Percentiles rank a stretch among this genome's conserved stretches.
Evolutionary conservation across 1,140 invertebrate species (phyloP).

Genomic region (Sarcophaga bullata): DNA sequence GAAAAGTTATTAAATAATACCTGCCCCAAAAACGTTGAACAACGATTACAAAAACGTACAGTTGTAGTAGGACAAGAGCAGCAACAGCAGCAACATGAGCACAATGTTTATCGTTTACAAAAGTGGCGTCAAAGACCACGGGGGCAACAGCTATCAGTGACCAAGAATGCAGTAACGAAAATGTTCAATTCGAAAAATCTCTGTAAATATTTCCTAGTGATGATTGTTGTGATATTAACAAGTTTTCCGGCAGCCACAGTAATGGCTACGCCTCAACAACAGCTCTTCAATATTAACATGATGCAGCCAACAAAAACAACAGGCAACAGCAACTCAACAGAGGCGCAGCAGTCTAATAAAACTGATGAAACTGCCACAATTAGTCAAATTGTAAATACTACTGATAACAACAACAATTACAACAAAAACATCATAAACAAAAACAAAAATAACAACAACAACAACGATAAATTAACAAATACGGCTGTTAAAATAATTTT

Average conservation of each 20-base stretch:
- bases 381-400: slow-evolving; percentile 41
- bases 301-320: slow-evolving; percentile 26
- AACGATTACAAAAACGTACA: not conserved
- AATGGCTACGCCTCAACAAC: slow-evolving; percentile 3
- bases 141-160: slow-evolving; percentile 5
- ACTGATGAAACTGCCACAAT: slow-evolving; percentile 4
- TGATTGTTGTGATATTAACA: slow-evolving; percentile 29
- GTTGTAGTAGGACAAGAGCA: not conserved
- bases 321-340: not conserved
- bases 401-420: slow-evolving; percentile 31
- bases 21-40: not conserved
- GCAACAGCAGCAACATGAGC: not conserved
- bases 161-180: slow-evolving; percentile 19
- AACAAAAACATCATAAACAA: slow-evolving; percentile 41
- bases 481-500: slow-evolving; percentile 43
- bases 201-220: slow-evolving; percentile 44
- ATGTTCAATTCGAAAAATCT: slow-evolving; percentile 39
- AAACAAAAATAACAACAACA: slow-evolving; percentile 22
- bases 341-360: not conserved
- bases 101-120: slow-evolving; percentile 28
- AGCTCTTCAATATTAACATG: not conserved
- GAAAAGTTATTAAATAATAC: slow-evolving; percentile 13
- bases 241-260: slow-evolving; percentile 20
- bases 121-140: slow-evolving; percentile 42
- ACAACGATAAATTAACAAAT: slow-evolving; percentile 30